Conservation (phyloP, 92 coral and sea anemone species). For the Porites rus region DNA sequence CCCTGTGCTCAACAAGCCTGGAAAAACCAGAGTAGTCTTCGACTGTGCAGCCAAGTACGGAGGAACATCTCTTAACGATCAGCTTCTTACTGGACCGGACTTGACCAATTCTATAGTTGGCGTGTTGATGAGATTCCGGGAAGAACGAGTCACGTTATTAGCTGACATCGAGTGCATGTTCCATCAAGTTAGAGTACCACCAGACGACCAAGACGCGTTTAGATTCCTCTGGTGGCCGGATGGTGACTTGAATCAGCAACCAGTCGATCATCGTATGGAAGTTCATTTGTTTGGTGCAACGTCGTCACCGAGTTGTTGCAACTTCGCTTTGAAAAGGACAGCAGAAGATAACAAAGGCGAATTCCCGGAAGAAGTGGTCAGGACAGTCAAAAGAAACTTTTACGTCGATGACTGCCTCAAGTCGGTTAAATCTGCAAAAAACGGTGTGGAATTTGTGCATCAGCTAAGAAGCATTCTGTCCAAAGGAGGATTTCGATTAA, state of each 20-base stretch:
- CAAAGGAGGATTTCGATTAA: constrained; percentile 14
- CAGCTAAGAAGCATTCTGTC: not conserved
- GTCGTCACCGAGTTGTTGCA: not conserved
- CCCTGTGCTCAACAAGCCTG: too few species aligned
- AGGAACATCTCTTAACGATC: too few species aligned
- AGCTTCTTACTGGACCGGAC: constrained; percentile 19
- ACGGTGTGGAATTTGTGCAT: not conserved
- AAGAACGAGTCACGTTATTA: not conserved
- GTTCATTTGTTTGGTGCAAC: constrained; percentile 4
- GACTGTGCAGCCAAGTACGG: too few species aligned
- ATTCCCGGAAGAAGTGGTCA: not conserved
- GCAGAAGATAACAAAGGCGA: not conserved
- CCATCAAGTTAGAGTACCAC: not conserved
- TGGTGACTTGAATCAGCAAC: not conserved
- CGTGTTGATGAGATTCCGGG: constrained; percentile 5
- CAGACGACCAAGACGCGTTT: not conserved
- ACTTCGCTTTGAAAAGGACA: not conserved
- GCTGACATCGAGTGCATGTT: constrained; percentile 5
- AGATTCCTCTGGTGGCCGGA: constrained; percentile 17
- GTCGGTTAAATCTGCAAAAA: too few species aligned
- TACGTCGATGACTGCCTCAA: too few species aligned
- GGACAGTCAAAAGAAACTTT: too few species aligned
- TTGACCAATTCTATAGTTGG: not conserved
- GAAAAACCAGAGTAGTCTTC: too few species aligned
- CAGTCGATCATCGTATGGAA: constrained; percentile 5